Conservation (phyloP, 2,888 invertebrate genomes). For the Thera obeliscata region DNA sequence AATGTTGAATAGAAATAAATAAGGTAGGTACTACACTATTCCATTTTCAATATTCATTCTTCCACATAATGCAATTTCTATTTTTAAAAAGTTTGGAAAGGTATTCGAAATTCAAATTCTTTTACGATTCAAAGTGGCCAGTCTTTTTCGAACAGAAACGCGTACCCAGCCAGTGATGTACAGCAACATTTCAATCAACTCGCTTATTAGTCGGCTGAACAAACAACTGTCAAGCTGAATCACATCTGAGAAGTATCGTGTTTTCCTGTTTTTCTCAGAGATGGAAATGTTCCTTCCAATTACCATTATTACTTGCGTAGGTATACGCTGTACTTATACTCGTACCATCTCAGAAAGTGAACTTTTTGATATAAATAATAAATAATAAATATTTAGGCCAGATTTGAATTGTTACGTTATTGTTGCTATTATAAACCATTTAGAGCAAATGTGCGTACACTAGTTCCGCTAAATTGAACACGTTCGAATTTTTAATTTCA, state of each 20-base stretch:
- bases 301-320: not conserved
- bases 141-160: not conserved
- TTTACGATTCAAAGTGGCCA: not conserved
- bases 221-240: constrained; percentile 48
- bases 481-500: constrained; percentile 1
- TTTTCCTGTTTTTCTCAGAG: constrained; percentile 40
- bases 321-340: not conserved
- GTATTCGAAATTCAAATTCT: not conserved
- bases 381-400: not conserved
- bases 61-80: not conserved
- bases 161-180: not conserved
- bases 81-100: not conserved
- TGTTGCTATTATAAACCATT: no score
- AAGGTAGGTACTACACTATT: no score
- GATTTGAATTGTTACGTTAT: not conserved
- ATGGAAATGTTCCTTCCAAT: constrained; percentile 21
- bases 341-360: not conserved
- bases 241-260: constrained; percentile 40
- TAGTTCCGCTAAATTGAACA: no score
- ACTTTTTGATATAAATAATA: not conserved
- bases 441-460: no score
- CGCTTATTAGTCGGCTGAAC: constrained; percentile 38
- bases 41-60: no score
- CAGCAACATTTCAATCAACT: constrained; percentile 5
- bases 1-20: no score